A percentile compares a stretch with the other conserved stretches of the same genome.
phyloP scores from a whole-genome alignment of 2,888 invertebrate species.

The Fragum sueziense region DNA sequence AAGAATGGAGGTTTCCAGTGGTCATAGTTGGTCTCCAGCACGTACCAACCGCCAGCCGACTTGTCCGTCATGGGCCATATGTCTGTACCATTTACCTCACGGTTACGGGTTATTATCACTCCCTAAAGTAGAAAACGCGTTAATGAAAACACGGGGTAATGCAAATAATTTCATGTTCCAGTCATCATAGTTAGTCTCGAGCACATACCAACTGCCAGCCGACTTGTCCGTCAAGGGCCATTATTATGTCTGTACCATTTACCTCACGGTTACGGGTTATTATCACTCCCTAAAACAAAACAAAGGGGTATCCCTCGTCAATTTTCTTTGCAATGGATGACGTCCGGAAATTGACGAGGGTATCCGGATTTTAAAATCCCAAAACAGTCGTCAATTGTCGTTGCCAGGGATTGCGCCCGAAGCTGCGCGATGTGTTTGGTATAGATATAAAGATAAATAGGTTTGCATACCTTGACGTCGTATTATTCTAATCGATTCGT shows the following conservation, averaged over 20 bases:
- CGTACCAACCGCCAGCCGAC: conserved; percentile 81
- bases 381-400: no score
- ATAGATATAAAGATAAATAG: no score
- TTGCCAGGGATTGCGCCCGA: no score
- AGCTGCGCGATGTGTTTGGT: no score
- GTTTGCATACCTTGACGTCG: no score
- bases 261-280: conserved; percentile 82
- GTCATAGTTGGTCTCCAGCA: conserved; percentile 86
- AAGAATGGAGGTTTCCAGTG: conserved; percentile 84
- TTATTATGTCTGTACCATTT: conserved; percentile 80
- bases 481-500: no score
- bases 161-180: no score
- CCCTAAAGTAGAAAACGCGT: conserved; percentile 81
- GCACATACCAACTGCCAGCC: conserved; percentile 82
- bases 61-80: conserved; percentile 79
- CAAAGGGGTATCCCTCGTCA: no score
- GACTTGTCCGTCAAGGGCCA: conserved; percentile 77
- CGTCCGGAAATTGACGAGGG: no score
- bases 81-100: conserved; percentile 80
- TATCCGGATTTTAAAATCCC: no score
- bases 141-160: no score
- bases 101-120: conserved; percentile 82
- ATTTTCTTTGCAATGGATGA: no score
- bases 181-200: conserved; percentile 86
- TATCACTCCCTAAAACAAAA: conserved; percentile 81